These are phyloP conservation scores for Geodia barretti DNA, from an alignment of 37 sponge, comb jelly and placozoan genomes.

Conservation along the genomic window DNA sequence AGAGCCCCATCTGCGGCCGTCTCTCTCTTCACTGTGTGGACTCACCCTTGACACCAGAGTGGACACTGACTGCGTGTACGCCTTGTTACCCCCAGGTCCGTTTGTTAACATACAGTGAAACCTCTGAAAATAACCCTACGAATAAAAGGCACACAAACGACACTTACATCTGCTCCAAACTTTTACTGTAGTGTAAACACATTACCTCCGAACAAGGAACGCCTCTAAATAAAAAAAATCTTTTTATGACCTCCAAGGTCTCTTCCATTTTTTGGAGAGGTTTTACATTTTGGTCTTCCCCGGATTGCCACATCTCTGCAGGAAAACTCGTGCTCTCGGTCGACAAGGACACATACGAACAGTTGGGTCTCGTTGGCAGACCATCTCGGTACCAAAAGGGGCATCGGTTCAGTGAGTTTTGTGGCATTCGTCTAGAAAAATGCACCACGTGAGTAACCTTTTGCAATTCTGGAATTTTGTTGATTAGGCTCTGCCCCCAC, in stretches of 20 bases:
- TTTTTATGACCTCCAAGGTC: no score
- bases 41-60: conserved; percentile 48
- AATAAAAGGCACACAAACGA: background rate
- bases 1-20: conserved; percentile 15
- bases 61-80: conserved; percentile 57
- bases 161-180: background rate
- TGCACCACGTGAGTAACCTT: background rate
- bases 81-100: conserved; percentile 55
- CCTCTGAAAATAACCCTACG: background rate
- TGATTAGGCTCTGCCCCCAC: background rate
- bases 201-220: no score
- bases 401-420: conserved; percentile 36
- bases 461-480: background rate
- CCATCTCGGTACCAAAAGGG: conserved; percentile 42
- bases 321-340: conserved; percentile 65
- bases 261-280: no score
- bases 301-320: background rate
- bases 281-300: background rate
- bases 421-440: background rate
- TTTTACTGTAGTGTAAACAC: no score
- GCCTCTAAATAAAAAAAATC: no score
- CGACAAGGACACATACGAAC: conserved; percentile 67
- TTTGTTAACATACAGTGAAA: background rate
- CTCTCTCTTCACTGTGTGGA: conserved; percentile 13
- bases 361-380: conserved; percentile 67